Percentiles rank a stretch among this genome's conserved stretches.
phyloP scores from a whole-genome alignment of 2,797 vertebrate genomes.

The Pipistrellus pipistrellus region DNA sequence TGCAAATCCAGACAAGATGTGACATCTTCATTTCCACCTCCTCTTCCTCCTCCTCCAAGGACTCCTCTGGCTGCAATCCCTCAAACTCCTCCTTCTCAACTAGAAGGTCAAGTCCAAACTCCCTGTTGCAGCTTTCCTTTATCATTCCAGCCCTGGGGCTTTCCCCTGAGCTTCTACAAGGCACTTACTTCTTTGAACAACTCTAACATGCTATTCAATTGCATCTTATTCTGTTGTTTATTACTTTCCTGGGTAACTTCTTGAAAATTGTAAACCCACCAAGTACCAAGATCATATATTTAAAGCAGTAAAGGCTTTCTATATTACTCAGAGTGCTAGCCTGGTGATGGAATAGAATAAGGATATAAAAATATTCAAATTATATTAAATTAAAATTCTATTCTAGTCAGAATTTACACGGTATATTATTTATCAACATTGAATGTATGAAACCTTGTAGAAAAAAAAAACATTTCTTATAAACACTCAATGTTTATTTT shows the following conservation, averaged over 20 bases:
- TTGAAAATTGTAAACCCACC: neutral
- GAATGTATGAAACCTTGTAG: slow-evolving; percentile 3
- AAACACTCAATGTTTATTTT: slow-evolving; percentile 68
- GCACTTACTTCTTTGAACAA: neutral
- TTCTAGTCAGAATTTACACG: slow-evolving; percentile 34
- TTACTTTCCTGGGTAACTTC: neutral
- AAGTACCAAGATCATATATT: neutral
- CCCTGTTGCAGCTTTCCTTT: neutral
- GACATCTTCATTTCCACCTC: neutral
- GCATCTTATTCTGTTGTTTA: slow-evolving; percentile 17
- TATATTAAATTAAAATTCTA: slow-evolving; percentile 56
- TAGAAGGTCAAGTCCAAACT: neutral
- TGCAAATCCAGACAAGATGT: neutral
- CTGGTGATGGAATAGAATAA: neutral
- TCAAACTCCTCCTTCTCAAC: neutral
- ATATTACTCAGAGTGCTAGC: neutral
- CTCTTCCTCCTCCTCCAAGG: neutral
- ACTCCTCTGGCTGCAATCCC: neutral
- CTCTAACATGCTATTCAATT: neutral
- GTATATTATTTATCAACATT: slow-evolving; percentile 47
- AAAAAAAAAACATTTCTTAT: slow-evolving; percentile 61
- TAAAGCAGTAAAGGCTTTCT: slow-evolving; percentile 22
- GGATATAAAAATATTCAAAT: slow-evolving; percentile 43
- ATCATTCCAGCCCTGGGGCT: neutral
- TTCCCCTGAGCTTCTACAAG: neutral